Base-by-base conservation (phyloP, 1,140 invertebrate species). In the Leptinotarsa undecemlineata region DNA sequence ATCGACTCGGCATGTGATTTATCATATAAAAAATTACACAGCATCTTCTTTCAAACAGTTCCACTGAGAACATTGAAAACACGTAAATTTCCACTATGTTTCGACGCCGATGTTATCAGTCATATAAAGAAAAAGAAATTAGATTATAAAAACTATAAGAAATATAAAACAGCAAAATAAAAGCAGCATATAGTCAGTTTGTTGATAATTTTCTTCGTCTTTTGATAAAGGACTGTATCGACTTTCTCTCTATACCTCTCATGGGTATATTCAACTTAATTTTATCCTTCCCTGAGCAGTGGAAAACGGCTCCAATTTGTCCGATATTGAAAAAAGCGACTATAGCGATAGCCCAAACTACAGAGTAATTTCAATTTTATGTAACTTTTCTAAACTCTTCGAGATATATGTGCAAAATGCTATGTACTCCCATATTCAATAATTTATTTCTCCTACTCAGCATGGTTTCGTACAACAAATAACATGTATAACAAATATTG, bases 21-120 rank as follows among this genome's bases (percentile, higher is more conserved):
- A 26, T 26, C 23, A 63, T 63, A 63, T 63, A 20, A 63, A 63
- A 63, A 63, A 63, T 63, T 63, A 63, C 23, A 63, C 62, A 23
- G 21, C 21, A 1, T 21, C 21, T 21, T 21, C 21, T 21, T 21
- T 21, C 21, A 21, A 21, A 21, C 21, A 21, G 21, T 21, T 21
- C 21, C 21, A 21, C 21, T 21, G 21, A 21, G 21, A 63, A 17
- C 20, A 63, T 21, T 63, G 23, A 63, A 15, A 63, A 63, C 62
- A 2, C 21, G 21, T 21, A 21, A 21, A 21, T 63, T 63, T 63
- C 19, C 19, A 0, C 62, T 13, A 13, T 63, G 62, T 6, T 63
- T 5, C 6, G 62, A 8, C 62, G 62, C 3, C 3, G 62, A 63
- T 63, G 62, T 63, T 63, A 63, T 63, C 19, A 63, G 62, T 4